Evolutionary conservation across 2,113 vertebrate species (phyloP), one percentile per base, ranked within the genome.

Genomic region (Platichthys flesus): DNA sequence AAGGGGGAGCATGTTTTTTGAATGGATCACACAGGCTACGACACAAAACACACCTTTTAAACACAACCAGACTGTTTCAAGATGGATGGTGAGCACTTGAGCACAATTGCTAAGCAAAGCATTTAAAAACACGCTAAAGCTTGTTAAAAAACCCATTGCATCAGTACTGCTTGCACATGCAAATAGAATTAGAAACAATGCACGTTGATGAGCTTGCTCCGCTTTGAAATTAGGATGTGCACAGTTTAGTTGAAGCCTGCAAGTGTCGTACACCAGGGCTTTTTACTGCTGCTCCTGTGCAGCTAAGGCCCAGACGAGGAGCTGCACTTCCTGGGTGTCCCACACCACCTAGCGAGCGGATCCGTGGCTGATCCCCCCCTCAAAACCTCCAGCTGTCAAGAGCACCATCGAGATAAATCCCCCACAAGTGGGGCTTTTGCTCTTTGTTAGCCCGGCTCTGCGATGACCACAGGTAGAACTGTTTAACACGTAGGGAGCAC

Each of bases 261-360:
- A 66, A 55, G 31, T 10, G n/a, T 4, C 9, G 21, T 16, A 54
- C 55, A 49, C 23, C 23, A n/a, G 21, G 42, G 69, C 20, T 23
- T 28, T 20, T 40, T 28, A 5, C 28, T 28, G 67, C 73, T 28
- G 61, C 73, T 61, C 14, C 24, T 63, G 71, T 69, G 64, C 74
- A 84, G 79, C 62, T 70, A 67, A 61, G 9, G 69, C 64, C 26
- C 40, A 70, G 13, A 69, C 4, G 16, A 71, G 64, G 0, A 54
- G 64, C 8, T 13, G 13, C 77, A 85, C 82, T 75, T 85, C 76
- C 79, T 72, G 67, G 83, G 71, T 73, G 76, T 88, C 84, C 83
- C 82, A 81, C 91, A 90, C 89, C 90, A 91, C 85, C 85, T 83
- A 89, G 89, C 74, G 88, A 85, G 82, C 71, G 77, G 14, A 79